Percentiles rank a stretch among this genome's conserved stretches.
These are phyloP conservation scores for Lophura swinhoii DNA, from an alignment of 2,797 vertebrate genomes.

Conservation along the genomic window DNA sequence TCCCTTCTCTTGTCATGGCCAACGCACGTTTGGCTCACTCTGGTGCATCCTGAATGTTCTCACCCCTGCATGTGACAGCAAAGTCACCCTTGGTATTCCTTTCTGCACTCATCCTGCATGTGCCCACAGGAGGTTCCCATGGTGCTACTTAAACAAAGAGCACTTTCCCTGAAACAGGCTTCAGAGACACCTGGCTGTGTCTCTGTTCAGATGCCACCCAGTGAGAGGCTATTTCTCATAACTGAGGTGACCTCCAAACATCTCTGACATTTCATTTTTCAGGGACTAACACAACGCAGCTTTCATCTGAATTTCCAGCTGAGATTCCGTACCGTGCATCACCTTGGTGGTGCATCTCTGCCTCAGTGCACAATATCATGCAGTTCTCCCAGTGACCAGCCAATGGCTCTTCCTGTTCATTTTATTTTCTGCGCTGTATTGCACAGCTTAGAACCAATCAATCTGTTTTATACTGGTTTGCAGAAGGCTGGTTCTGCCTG, in stretches of 20 bases:
- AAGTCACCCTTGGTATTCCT: not conserved
- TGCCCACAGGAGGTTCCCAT: not conserved
- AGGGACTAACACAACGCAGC: not conserved
- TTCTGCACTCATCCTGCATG: not conserved
- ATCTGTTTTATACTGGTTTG: not conserved
- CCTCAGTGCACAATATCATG: not conserved
- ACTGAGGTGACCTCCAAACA: not conserved
- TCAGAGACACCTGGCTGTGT: not conserved
- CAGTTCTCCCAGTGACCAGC: not conserved
- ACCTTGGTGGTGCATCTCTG: rapidly evolving
- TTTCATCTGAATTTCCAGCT: not conserved
- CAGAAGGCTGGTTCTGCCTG: not conserved
- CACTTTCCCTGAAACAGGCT: not conserved
- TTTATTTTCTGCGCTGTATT: not conserved
- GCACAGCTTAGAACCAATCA: not conserved
- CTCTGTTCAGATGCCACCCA: not conserved
- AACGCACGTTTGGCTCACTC: not conserved
- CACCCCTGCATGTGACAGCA: not conserved
- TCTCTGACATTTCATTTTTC: not conserved
- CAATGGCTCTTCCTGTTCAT: not conserved
- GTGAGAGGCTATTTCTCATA: not conserved
- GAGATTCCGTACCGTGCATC: not conserved
- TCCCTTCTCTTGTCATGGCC: not conserved
- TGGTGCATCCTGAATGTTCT: not conserved
- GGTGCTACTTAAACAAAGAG: not conserved